Conservation (phyloP, 2,113 vertebrate species). For the Apistogramma diplotaenia region DNA sequence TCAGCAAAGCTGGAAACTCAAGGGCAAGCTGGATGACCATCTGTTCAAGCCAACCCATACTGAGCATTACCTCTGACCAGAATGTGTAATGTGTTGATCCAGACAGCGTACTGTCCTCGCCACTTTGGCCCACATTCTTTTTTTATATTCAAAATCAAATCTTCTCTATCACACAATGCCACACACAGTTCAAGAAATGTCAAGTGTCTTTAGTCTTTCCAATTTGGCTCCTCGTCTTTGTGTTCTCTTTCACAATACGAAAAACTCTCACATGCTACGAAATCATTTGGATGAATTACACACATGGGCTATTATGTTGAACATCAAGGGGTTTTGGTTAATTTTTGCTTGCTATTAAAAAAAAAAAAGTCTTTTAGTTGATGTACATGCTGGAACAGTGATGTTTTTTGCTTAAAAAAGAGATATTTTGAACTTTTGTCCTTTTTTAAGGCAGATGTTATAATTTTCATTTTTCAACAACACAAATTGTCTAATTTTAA, state of each 20-base stretch:
- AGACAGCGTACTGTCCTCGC: background rate
- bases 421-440: background rate
- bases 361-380: background rate
- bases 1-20: conserved; percentile 47
- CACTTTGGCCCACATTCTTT: background rate
- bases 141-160: background rate
- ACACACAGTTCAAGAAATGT: background rate
- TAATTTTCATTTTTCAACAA: background rate
- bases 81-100: conserved; percentile 26
- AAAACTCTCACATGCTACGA: background rate
- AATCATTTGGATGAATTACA: background rate
- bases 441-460: background rate
- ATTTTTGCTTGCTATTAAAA: background rate
- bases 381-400: background rate
- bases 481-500: background rate
- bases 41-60: conserved; percentile 52
- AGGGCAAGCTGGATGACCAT: conserved; percentile 64
- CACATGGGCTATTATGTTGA: background rate
- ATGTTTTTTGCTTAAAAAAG: background rate
- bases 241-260: background rate
- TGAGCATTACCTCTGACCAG: conserved; percentile 45
- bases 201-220: background rate
- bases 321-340: background rate
- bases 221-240: background rate
- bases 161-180: background rate